A percentile compares a stretch with the other conserved stretches of the same genome.
Conservation (phyloP, 2,797 vertebrate genomes). For the Pteronotus mesoamericanus region DNA sequence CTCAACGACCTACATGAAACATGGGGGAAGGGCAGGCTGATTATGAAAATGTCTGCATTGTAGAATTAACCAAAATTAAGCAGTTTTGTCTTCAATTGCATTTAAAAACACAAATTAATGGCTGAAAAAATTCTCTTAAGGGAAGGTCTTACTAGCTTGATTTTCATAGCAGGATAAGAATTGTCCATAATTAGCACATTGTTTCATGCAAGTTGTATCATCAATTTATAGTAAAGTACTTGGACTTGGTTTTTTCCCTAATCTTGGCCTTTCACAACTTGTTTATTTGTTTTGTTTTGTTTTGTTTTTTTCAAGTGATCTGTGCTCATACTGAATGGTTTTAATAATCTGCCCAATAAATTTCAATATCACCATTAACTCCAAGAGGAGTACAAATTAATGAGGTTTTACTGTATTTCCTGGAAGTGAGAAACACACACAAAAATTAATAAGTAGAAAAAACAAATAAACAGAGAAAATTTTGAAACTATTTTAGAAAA, state of each 20-base stretch:
- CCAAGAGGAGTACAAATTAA: conserved; percentile 47
- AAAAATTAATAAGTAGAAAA: background rate
- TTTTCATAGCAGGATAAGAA: background rate
- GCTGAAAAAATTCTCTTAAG: background rate
- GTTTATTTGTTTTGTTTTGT: background rate
- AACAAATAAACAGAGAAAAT: background rate
- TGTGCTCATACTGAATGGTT: background rate
- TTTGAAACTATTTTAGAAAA: background rate
- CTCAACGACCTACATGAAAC: conserved; percentile 22
- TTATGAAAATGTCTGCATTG: background rate
- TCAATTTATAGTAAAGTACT: background rate
- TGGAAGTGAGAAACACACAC: background rate
- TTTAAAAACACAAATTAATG: conserved; percentile 7
- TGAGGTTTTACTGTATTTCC: conserved; percentile 75
- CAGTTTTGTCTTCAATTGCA: background rate
- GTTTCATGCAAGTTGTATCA: background rate
- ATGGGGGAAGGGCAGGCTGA: background rate
- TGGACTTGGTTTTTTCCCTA: background rate
- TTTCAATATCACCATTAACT: conserved; percentile 29
- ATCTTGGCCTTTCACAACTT: background rate
- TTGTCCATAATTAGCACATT: background rate
- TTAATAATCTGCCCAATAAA: conserved; percentile 42
- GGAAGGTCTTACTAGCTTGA: background rate
- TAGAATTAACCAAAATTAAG: background rate
- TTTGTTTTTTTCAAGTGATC: background rate